Percentiles rank a stretch among this genome's conserved stretches.
Evolutionary conservation across 2,888 invertebrate species (phyloP).

Genomic region (Eutolmus rufibarbis): DNA sequence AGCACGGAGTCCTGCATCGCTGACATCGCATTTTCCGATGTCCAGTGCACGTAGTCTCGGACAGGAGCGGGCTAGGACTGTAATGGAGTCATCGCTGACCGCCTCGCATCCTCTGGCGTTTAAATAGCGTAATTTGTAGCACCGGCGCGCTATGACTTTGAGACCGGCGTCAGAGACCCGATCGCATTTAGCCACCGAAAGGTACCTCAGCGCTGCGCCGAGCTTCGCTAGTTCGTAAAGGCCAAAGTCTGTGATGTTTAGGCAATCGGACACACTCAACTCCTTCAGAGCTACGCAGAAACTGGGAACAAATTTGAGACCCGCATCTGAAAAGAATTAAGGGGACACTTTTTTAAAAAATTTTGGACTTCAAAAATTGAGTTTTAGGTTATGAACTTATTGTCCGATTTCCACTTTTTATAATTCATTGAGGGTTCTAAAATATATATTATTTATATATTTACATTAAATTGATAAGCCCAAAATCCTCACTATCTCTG

Average conservation of each 20-base stretch:
- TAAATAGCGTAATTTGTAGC: conserved; percentile 86
- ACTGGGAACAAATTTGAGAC: conserved; percentile 89
- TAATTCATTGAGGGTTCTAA: too few species aligned
- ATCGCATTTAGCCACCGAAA: conserved; percentile 93
- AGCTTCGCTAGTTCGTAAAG: conserved; percentile 88
- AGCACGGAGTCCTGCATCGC: conserved; percentile 85
- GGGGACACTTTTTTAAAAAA: too few species aligned
- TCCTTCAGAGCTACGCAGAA: conserved; percentile 86
- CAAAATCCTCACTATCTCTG: too few species aligned
- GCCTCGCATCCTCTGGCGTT: conserved; percentile 94
- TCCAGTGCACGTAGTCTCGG: conserved; percentile 86
- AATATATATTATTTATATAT: too few species aligned
- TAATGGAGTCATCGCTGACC: conserved; percentile 90
- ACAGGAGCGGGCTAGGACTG: conserved; percentile 84
- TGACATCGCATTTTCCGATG: conserved; percentile 92
- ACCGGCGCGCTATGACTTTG: conserved; percentile 83
- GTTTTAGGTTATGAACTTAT: background rate
- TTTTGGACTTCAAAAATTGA: background rate
- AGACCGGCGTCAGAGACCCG: conserved; percentile 90
- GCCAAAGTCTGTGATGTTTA: conserved; percentile 88
- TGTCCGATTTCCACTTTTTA: too few species aligned
- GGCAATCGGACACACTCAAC: conserved; percentile 89
- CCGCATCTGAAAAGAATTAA: conserved; percentile 73
- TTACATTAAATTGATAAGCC: too few species aligned
- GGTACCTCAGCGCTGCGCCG: conserved; percentile 86